These are phyloP conservation scores for Coelopa pilipes DNA, from an alignment of 2,888 invertebrate species.

Conservation along the genomic window DNA sequence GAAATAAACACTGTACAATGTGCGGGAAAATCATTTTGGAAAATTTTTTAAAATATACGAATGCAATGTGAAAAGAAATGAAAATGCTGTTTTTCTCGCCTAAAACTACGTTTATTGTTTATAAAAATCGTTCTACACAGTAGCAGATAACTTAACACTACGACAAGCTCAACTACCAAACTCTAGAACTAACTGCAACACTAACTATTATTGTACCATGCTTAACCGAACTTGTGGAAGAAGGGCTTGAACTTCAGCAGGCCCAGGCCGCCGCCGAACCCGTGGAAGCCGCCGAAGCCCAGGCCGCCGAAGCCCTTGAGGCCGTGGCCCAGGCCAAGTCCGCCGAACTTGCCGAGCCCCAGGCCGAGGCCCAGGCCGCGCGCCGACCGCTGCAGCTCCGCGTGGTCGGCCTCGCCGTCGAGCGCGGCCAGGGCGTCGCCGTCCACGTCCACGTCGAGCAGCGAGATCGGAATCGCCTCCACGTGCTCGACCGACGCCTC, in stretches of 20 bases:
- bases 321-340: conserved; percentile 50
- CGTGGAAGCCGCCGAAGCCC: conserved; percentile 51
- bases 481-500: not conserved
- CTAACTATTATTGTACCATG: too few relatives aligned
- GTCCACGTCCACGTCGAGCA: conserved; percentile 51
- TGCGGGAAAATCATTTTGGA: too few relatives aligned
- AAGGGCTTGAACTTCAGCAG: conserved; percentile 52
- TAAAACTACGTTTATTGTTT: too few relatives aligned
- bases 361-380: conserved; percentile 52
- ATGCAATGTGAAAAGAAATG: too few relatives aligned
- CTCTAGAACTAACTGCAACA: not conserved
- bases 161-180: not conserved
- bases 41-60: too few relatives aligned
- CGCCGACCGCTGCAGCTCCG: conserved; percentile 44
- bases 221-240: conserved; percentile 50
- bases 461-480: conserved; percentile 44
- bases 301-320: conserved; percentile 46
- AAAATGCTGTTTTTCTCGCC: too few relatives aligned
- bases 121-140: too few relatives aligned
- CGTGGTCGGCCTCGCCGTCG: conserved; percentile 24
- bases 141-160: not conserved
- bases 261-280: conserved; percentile 47
- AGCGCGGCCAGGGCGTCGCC: conserved; percentile 30
- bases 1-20: too few relatives aligned
- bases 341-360: conserved; percentile 45